Base-by-base conservation (phyloP, 2,888 invertebrate genomes). In the Lordiphosa fenestrarum region DNA sequence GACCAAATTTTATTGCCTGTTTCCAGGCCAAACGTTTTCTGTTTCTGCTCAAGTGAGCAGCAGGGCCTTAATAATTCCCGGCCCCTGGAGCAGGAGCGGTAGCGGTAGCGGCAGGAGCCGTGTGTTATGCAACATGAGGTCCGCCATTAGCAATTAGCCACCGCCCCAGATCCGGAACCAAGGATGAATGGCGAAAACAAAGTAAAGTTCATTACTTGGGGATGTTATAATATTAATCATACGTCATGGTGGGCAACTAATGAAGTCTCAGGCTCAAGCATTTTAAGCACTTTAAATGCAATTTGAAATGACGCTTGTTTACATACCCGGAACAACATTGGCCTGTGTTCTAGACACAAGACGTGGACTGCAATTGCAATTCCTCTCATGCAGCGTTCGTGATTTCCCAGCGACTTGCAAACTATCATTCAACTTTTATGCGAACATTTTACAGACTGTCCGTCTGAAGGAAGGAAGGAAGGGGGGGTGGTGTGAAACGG, bases 1-100 rank as follows among this genome's bases (percentile, higher is more conserved):
- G 77, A 82, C 77, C 77, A 78, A 78, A 80, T 84, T 84, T 82
- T 78, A 78, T 78, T 78, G 83, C 85, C 83, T 58, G 68, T 71
- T 84, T 78, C 85, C 77, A 82, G 83, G 83, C 80, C 83, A 77
- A 77, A 62, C 66, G 60, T 61, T 76, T 66, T 66, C 57, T 72
- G 63, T 71, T 82, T 63, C 66, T 55, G 63, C 66, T 68, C 62
- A 68, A 66, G 51, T 66, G 68, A 66, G 33, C 57, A 57, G 46
- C 42, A 48, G 33, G 35, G 6, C 44, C 10, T 15, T 44, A 13
- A 44, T 44, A 44, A 44, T 49, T 21, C 54, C 53, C 44, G 57
- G 55, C 39, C 52, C 52, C 40, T 54, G 51, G 40, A 58, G 53
- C 53, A 36, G 40, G 41, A 47, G 30, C 66, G 42, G 30, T 10